Evolutionary conservation across 2,797 vertebrate genomes (phyloP).

Genomic region (Choloepus didactylus): DNA sequence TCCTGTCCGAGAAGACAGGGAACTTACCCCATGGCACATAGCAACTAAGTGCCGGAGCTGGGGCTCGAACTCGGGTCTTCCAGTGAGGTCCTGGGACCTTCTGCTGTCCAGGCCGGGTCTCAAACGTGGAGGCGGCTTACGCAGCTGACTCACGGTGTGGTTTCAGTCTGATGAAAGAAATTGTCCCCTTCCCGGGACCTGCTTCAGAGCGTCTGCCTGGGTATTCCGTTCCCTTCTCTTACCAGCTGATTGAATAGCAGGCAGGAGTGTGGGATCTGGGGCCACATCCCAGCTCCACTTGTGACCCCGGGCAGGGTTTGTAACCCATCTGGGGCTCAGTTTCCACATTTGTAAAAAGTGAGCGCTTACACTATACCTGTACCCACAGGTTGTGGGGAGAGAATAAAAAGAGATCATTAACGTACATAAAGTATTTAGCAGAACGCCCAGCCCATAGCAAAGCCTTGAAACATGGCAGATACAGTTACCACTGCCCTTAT

Average conservation of each 20-base stretch:
- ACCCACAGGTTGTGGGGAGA: neutral
- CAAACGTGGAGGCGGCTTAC: neutral
- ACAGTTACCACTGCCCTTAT: neutral
- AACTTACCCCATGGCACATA: neutral
- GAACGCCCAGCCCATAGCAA: rapidly evolving
- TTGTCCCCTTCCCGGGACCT: neutral
- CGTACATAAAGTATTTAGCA: neutral
- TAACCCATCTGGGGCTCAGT: neutral
- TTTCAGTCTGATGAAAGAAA: neutral
- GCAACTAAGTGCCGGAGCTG: neutral
- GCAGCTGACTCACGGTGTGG: rapidly evolving
- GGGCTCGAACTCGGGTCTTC: neutral
- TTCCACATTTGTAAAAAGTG: constrained; percentile 2
- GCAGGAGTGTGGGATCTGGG: neutral
- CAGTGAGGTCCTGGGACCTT: neutral
- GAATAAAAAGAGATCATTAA: neutral
- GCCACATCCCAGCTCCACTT: neutral
- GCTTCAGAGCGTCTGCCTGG: neutral
- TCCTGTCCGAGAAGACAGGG: neutral
- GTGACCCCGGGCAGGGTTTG: neutral
- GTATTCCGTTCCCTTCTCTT: neutral
- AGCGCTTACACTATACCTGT: neutral
- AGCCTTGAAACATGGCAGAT: neutral
- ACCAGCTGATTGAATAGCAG: neutral
- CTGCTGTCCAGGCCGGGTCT: neutral